A percentile compares a stretch with the other conserved stretches of the same genome.
Evolutionary conservation across 2,113 vertebrate species (phyloP).

Genomic region (Paratilapia polleni): DNA sequence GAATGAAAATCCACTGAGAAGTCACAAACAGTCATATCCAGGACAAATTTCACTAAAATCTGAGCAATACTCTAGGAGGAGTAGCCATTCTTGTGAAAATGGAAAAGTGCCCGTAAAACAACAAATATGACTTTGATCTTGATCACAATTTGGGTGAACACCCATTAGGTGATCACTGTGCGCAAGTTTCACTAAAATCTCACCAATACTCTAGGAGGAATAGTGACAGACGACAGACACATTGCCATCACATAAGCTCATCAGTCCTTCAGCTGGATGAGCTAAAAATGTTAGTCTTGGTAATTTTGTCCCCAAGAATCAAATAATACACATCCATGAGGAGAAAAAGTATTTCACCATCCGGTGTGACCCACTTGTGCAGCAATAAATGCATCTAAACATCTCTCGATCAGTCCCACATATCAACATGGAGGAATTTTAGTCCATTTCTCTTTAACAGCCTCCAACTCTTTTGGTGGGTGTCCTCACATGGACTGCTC

Average conservation of each 20-base stretch:
- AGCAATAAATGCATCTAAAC: not conserved
- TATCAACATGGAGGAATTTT: too few relatives aligned
- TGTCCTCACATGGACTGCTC: not conserved
- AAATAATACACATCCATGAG: not conserved
- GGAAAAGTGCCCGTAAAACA: too few relatives aligned
- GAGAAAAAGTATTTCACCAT: not conserved
- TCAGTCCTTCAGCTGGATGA: too few relatives aligned
- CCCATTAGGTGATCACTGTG: not conserved
- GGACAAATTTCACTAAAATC: too few relatives aligned
- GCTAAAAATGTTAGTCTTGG: not conserved
- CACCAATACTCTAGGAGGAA: not conserved
- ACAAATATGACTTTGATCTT: not conserved
- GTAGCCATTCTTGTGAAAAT: not conserved
- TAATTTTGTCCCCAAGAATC: not conserved
- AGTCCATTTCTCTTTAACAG: too few relatives aligned
- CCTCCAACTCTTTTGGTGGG: not conserved
- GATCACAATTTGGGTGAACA: not conserved
- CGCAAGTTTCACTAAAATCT: too few relatives aligned
- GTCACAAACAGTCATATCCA: not conserved
- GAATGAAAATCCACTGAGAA: not conserved
- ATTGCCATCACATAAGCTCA: not conserved
- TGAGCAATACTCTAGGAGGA: not conserved
- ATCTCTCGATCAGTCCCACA: not conserved
- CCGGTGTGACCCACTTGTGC: not conserved
- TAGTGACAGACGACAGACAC: not conserved